Percentiles rank a stretch among this genome's conserved stretches.
Evolutionary conservation across 2,888 invertebrate genomes (phyloP).

Genomic region (Osedax fenrisi): DNA sequence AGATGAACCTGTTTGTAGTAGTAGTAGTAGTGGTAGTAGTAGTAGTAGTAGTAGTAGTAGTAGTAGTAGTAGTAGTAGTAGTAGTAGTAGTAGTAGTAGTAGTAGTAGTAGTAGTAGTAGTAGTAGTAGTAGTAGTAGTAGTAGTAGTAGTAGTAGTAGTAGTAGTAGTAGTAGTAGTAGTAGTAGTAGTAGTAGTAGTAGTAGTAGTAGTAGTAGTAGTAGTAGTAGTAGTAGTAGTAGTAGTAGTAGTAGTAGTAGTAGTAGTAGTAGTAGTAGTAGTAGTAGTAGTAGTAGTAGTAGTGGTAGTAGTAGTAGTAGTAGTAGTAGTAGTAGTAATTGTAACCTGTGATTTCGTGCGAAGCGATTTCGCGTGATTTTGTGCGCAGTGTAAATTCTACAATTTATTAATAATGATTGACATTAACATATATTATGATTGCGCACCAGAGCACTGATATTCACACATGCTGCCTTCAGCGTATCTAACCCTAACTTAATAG

Average conservation of each 20-base stretch:
- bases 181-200: conserved; percentile 10
- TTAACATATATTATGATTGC: too few relatives aligned
- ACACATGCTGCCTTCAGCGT: too few relatives aligned
- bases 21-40: conserved; percentile 5
- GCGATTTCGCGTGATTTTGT: too few relatives aligned
- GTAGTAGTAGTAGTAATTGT: conserved; percentile 2
- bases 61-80: background rate
- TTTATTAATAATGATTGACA: too few relatives aligned
- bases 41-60: conserved; percentile 6
- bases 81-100: conserved; percentile 6
- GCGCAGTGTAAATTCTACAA: too few relatives aligned
- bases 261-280: conserved; percentile 7
- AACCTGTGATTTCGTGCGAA: too few relatives aligned
- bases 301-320: background rate
- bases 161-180: conserved; percentile 10
- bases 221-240: conserved; percentile 10
- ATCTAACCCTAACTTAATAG: too few relatives aligned
- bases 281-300: conserved; percentile 7
- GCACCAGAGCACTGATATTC: too few relatives aligned
- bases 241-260: conserved; percentile 10
- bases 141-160: conserved; percentile 10
- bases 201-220: conserved; percentile 7
- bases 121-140: conserved; percentile 1
- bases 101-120: background rate
- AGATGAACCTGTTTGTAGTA: too few relatives aligned